Percentiles rank a stretch among this genome's conserved stretches.
phyloP scores from a whole-genome alignment of 2,113 vertebrate species.

The Symphodus melops region DNA sequence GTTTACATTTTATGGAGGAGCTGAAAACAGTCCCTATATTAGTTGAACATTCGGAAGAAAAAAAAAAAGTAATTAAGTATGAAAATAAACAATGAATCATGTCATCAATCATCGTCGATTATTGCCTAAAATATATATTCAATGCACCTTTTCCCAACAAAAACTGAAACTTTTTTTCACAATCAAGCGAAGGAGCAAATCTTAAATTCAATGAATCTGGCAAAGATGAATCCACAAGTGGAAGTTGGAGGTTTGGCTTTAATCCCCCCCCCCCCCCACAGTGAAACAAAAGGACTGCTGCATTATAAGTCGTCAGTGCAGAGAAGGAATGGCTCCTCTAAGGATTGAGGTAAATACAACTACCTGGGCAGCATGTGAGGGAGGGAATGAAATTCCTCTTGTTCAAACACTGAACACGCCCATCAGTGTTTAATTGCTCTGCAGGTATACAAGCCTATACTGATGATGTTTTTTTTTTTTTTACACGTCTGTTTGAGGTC shows the following conservation, averaged over 20 bases:
- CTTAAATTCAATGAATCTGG: neutral
- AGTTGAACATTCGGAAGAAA: too few relatives aligned
- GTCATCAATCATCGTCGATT: too few relatives aligned
- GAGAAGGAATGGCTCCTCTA: neutral
- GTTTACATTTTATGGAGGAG: too few relatives aligned
- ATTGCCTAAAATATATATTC: neutral
- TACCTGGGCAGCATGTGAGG: neutral
- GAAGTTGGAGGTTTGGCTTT: conserved; percentile 14
- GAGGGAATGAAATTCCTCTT: neutral
- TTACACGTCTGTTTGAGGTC: conserved; percentile 19
- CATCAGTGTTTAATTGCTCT: conserved; percentile 14
- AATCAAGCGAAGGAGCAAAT: neutral
- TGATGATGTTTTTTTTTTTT: conserved; percentile 28
- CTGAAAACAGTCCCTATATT: too few relatives aligned
- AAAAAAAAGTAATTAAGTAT: too few relatives aligned
- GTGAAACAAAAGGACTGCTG: conserved; percentile 1
- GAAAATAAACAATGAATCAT: too few relatives aligned
- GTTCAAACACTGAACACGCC: neutral
- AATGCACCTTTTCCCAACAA: neutral
- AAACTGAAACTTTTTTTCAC: neutral
- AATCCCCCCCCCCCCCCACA: conserved; percentile 34
- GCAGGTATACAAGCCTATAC: neutral
- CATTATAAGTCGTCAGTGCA: neutral
- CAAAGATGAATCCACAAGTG: conserved; percentile 8
- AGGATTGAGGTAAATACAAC: conserved; percentile 24